Percentiles rank a stretch among this genome's conserved stretches.
Conservation (phyloP, 2,888 invertebrate species). For the Andrena dorsata region DNA sequence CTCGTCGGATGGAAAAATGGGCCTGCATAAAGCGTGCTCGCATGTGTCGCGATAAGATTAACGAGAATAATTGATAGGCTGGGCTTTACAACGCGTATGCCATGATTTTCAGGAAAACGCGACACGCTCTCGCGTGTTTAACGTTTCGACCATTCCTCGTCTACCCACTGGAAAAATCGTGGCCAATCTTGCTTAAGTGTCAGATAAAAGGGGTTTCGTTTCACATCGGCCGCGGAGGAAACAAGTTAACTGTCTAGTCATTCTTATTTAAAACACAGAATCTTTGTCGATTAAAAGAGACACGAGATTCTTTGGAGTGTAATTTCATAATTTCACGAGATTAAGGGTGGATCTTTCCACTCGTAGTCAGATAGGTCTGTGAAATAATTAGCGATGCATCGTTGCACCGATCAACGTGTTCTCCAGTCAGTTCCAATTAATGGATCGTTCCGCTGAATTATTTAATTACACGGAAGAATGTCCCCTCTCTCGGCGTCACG, state of each 20-base stretch:
- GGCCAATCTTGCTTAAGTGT: not conserved
- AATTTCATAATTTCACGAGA: not conserved
- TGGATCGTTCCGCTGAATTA: slow-evolving; percentile 25
- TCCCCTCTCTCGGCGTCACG: not conserved
- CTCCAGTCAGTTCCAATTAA: slow-evolving; percentile 21
- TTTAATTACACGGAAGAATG: slow-evolving; percentile 38
- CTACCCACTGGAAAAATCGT: slow-evolving; percentile 16
- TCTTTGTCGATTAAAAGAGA: not conserved
- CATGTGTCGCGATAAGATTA: slow-evolving; percentile 38
- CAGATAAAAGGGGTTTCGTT: slow-evolving; percentile 5
- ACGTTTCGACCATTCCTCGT: slow-evolving; percentile 21
- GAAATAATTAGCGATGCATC: slow-evolving; percentile 41
- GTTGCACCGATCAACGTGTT: slow-evolving; percentile 16
- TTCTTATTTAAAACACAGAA: not conserved
- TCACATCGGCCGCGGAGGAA: not conserved
- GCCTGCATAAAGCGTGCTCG: slow-evolving; percentile 2
- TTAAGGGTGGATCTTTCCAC: not conserved
- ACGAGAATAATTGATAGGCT: slow-evolving; percentile 49
- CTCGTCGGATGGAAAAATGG: slow-evolving; percentile 13
- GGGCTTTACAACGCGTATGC: not conserved
- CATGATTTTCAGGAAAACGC: slow-evolving; percentile 36
- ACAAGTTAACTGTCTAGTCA: not conserved
- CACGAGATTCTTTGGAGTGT: not conserved
- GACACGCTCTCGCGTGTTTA: slow-evolving; percentile 13
- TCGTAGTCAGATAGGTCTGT: slow-evolving; percentile 16